A percentile compares a stretch with the other conserved stretches of the same genome.
These are phyloP conservation scores for Sclerodermus sp. DNA, from an alignment of 2,888 invertebrate genomes.

Conservation along the genomic window DNA sequence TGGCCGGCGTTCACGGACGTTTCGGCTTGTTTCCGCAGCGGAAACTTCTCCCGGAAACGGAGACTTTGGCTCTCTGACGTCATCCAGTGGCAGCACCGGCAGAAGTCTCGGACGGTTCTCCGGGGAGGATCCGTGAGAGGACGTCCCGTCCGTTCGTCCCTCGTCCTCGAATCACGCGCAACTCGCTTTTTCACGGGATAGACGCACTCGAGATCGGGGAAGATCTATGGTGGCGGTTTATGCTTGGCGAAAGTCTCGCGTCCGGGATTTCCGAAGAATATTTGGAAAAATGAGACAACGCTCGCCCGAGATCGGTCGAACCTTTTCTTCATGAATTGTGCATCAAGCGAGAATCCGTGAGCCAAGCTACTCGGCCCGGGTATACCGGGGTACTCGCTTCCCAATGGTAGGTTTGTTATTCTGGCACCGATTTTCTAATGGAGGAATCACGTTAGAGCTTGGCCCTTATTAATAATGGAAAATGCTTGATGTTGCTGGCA, in stretches of 20 bases:
- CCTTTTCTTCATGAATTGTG: constrained; percentile 34
- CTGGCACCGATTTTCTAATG: constrained; percentile 14
- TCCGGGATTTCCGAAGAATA: constrained; percentile 21
- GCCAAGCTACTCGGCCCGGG: not conserved
- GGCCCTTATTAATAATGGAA: constrained; percentile 21
- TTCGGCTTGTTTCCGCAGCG: constrained; percentile 47
- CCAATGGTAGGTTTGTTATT: constrained; percentile 20
- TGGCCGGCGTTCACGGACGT: constrained; percentile 39
- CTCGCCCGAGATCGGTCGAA: constrained; percentile 11
- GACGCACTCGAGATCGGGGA: not conserved
- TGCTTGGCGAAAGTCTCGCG: not conserved
- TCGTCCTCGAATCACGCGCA: constrained; percentile 27
- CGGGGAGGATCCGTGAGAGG: too few relatives aligned
- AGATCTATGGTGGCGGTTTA: not conserved
- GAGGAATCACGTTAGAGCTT: constrained; percentile 8
- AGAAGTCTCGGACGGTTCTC: too few relatives aligned
- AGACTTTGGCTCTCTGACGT: constrained; percentile 46
- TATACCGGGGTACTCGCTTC: too few relatives aligned
- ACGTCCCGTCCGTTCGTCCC: constrained; percentile 27
- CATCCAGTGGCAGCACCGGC: too few relatives aligned
- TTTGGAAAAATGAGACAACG: constrained; percentile 34
- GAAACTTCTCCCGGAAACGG: constrained; percentile 48
- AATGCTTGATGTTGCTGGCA: not conserved
- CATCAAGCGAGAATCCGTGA: constrained; percentile 22
- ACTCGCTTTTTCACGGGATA: constrained; percentile 25